Evolutionary conservation across 2,888 invertebrate genomes (phyloP).

Genomic region (Caenorhabditis sp.): DNA sequence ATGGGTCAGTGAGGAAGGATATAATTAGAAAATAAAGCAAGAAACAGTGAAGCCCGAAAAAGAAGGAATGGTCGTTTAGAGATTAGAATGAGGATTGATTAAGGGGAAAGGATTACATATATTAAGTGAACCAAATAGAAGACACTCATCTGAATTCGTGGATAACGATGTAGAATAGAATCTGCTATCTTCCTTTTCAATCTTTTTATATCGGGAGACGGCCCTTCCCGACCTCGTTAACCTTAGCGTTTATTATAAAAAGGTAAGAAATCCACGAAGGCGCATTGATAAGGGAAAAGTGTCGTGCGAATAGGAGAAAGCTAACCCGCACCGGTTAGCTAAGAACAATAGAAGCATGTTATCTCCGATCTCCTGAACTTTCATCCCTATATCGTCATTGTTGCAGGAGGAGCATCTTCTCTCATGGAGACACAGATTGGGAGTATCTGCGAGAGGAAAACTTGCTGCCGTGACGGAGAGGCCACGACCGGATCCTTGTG

Average conservation of each 20-base stretch:
- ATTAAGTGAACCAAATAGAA: too few relatives aligned
- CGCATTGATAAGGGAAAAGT: slow-evolving; percentile 21
- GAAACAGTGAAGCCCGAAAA: neutral
- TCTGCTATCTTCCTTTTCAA: neutral
- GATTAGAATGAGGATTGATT: too few relatives aligned
- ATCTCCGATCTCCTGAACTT: slow-evolving; percentile 56
- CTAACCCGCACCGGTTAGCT: slow-evolving; percentile 5
- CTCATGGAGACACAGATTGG: slow-evolving; percentile 73
- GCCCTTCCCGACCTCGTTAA: slow-evolving; percentile 8
- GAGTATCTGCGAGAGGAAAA: slow-evolving; percentile 58
- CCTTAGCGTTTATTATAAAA: neutral
- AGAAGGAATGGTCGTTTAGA: too few relatives aligned
- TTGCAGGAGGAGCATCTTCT: slow-evolving; percentile 86
- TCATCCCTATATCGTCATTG: slow-evolving; percentile 31
- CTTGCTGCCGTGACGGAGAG: slow-evolving; percentile 65
- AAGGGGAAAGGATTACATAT: too few relatives aligned
- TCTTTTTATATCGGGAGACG: neutral
- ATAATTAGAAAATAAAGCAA: neutral
- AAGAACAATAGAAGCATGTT: slow-evolving; percentile 21
- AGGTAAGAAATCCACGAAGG: slow-evolving; percentile 21
- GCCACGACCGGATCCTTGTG: slow-evolving; percentile 73
- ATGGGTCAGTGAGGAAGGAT: slow-evolving; percentile 15
- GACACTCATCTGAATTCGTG: too few relatives aligned
- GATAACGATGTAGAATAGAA: too few relatives aligned
- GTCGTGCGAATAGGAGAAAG: slow-evolving; percentile 2